Evolutionary conservation across 2,888 invertebrate genomes (phyloP), one percentile per base, ranked within the genome.

Genomic region (Zhuqinia jingwanae): DNA sequence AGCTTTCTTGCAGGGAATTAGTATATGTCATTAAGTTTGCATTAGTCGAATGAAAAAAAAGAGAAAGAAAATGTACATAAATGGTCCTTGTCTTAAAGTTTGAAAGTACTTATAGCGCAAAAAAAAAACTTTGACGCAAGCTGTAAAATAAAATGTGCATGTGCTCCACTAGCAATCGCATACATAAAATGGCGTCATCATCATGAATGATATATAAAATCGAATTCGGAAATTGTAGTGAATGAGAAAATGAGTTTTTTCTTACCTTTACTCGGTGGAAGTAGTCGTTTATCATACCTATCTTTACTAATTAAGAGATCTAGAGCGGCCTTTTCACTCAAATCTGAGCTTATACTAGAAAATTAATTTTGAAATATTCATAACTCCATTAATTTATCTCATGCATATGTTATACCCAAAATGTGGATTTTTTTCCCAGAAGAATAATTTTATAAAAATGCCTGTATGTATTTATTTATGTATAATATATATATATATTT

Each of bases 211-310:
- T 6, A 6, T 36, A 8, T 6, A 36, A 36, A 36, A 36, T 36
- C 36, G 36, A 36, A 36, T n/a, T 8, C 15, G 13, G 30, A n/a
- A 60, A 60, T 27, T 27, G n/a, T 65, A 13, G 2, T 17, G 36
- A 25, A 63, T 27, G 15, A 42, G 2, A n/a, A 83, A 79, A 45
- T n/a, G n/a, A 73, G 50, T 47, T 63, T 87, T 77, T 8, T 90
- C 91, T 91, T 93, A 97, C 97, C 97, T 92, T 87, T 80, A 85
- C 86, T 87, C 50, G 97, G 96, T 92, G 97, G 97, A 92, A 97
- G 94, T 93, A 97, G 95, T 94, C 97, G 95, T 94, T 97, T 97
- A 94, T 97, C 97, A 94, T 97, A 97, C 93, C 97, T 95, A 92
- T 96, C 96, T 92, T 95, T 95, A 93, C 95, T 95, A 92, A 97